Conservation (phyloP, 1,140 invertebrate genomes). For the Eriosoma lanigerum region DNA sequence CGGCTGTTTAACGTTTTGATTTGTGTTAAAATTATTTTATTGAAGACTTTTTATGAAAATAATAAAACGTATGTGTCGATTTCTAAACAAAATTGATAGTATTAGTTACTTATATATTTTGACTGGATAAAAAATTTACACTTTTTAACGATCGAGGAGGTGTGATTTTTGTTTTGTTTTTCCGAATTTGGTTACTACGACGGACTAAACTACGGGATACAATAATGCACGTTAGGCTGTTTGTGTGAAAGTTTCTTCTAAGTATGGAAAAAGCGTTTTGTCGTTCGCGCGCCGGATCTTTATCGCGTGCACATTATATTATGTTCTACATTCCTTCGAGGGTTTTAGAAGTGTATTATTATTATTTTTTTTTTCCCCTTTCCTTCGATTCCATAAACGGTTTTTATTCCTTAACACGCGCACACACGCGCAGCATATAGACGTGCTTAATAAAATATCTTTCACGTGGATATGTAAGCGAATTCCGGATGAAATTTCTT, state of each 20-base stretch:
- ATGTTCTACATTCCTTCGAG: not conserved
- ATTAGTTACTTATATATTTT: no score
- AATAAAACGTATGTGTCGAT: no score
- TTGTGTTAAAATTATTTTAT: no score
- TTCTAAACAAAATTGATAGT: no score
- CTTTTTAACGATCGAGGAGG: not conserved
- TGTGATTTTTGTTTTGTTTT: not conserved
- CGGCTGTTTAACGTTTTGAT: no score
- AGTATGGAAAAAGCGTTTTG: not conserved
- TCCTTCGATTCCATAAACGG: conserved; percentile 20
- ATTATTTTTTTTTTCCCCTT: no score
- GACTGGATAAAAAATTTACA: no score
- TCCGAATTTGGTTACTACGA: not conserved
- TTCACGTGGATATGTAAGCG: conserved; percentile 29
- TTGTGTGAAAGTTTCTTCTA: not conserved
- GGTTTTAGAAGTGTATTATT: conserved; percentile 5
- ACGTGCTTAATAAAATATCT: conserved; percentile 44
- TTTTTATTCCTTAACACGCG: not conserved
- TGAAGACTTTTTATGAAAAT: no score
- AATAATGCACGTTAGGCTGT: no score
- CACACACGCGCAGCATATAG: not conserved
- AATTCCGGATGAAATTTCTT: conserved; percentile 43
- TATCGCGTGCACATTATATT: conserved; percentile 17
- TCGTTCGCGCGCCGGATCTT: not conserved
- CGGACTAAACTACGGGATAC: not conserved